Conservation (phyloP, 2,797 vertebrate genomes). For the Sylvilagus floridanus region DNA sequence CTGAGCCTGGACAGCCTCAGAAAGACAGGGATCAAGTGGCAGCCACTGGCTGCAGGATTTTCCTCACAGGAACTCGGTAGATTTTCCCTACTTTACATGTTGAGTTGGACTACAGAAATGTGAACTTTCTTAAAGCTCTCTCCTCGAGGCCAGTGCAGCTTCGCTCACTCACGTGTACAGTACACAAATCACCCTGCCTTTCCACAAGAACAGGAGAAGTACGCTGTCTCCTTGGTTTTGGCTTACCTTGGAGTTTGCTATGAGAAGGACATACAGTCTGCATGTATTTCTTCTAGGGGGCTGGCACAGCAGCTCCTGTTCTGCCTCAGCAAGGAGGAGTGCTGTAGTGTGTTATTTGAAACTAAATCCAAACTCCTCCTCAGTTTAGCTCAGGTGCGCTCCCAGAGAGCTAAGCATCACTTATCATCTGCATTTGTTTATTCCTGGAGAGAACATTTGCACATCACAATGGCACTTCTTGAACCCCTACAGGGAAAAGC, state of each 20-base stretch:
- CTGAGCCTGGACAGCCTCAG: background rate
- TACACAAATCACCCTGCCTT: constrained; percentile 23
- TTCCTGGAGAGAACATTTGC: constrained; percentile 68
- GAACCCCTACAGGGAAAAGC: constrained; percentile 51
- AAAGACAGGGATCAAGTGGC: constrained; percentile 19
- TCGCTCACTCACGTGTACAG: background rate
- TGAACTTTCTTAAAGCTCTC: constrained; percentile 46
- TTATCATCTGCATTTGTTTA: constrained; percentile 64
- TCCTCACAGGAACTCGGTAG: constrained; percentile 8
- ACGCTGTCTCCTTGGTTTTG: constrained; percentile 32
- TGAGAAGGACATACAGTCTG: constrained; percentile 1
- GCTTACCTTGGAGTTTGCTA: constrained; percentile 19
- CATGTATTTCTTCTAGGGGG: background rate
- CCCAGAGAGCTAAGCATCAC: constrained; percentile 48
- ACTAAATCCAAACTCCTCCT: constrained; percentile 51
- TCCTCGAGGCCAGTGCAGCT: constrained; percentile 22
- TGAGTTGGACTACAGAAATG: background rate
- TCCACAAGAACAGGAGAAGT: constrained; percentile 45
- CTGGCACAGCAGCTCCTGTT: constrained; percentile 15
- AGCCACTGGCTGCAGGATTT: background rate
- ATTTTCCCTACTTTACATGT: constrained; percentile 31
- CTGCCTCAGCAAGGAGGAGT: background rate
- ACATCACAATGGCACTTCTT: constrained; percentile 61
- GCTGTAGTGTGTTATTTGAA: constrained; percentile 37
- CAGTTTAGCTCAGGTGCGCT: constrained; percentile 56